Evolutionary conservation across 2,888 invertebrate species (phyloP).

Genomic region (Eristalis intricaria): DNA sequence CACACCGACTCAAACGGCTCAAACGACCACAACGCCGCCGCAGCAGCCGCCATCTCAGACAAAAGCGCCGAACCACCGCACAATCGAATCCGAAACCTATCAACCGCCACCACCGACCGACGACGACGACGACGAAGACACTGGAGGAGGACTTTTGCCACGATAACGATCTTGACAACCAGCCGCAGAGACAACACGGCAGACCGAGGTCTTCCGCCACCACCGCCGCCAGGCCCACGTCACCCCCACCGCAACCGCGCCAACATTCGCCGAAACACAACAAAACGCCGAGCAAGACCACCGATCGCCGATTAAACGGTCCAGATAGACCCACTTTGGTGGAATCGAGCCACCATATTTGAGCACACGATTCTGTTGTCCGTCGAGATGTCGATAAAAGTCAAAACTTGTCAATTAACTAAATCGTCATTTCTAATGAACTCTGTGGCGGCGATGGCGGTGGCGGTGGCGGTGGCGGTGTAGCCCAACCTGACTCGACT

Average conservation of each 20-base stretch:
- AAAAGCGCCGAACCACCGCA: slow-evolving; percentile 5
- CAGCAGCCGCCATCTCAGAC: neutral
- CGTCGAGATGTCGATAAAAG: slow-evolving; percentile 72
- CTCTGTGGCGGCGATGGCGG: slow-evolving; percentile 44
- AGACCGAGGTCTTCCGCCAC: slow-evolving; percentile 14
- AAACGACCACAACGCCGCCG: slow-evolving; percentile 4
- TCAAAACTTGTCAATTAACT: slow-evolving; percentile 73
- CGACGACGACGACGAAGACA: slow-evolving; percentile 6
- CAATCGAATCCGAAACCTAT: slow-evolving; percentile 65
- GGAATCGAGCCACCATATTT: slow-evolving; percentile 68
- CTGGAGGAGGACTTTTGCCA: slow-evolving; percentile 51
- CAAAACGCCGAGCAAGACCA: slow-evolving; percentile 52
- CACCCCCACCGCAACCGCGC: neutral
- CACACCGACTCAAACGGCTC: slow-evolving; percentile 39
- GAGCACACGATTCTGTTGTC: slow-evolving; percentile 72
- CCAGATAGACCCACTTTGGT: slow-evolving; percentile 67
- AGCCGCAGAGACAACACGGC: slow-evolving; percentile 55
- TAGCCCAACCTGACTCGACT: neutral
- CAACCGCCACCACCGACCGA: slow-evolving; percentile 44
- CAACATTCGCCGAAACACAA: slow-evolving; percentile 16
- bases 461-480: slow-evolving; percentile 12
- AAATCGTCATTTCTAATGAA: slow-evolving; percentile 72
- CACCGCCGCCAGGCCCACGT: slow-evolving; percentile 18
- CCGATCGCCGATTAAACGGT: slow-evolving; percentile 67
- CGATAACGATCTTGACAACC: slow-evolving; percentile 69